These are phyloP conservation scores for Sebastes fasciatus DNA, from an alignment of 2,113 vertebrate species.

Conservation along the genomic window DNA sequence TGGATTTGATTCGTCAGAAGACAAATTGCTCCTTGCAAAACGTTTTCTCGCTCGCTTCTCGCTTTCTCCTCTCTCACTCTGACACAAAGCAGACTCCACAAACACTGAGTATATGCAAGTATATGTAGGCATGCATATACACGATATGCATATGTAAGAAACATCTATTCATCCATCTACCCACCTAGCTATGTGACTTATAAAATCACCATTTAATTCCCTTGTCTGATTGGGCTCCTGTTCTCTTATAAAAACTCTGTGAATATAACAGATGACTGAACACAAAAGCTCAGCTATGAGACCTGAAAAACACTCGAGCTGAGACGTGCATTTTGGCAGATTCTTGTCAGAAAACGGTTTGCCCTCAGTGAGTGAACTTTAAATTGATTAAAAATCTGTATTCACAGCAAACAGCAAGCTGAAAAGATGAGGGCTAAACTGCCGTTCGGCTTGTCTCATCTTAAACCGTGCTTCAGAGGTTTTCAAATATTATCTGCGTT, in stretches of 20 bases:
- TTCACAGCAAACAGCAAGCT: background rate
- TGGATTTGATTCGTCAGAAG: conserved; percentile 61
- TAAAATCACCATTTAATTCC: background rate
- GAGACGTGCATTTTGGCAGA: background rate
- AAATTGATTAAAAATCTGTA: background rate
- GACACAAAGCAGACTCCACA: conserved; percentile 24
- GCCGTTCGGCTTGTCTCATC: background rate
- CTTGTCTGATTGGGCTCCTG: background rate
- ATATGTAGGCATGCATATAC: background rate
- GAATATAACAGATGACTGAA: background rate
- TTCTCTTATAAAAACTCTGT: background rate
- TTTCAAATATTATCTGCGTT: background rate
- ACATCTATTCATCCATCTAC: background rate
- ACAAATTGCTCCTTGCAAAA: conserved; percentile 58
- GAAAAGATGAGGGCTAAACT: background rate
- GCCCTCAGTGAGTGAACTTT: background rate
- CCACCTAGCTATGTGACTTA: background rate
- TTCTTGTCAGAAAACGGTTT: background rate
- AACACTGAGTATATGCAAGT: background rate
- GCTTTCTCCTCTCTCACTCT: background rate
- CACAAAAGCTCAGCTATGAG: background rate
- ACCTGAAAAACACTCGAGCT: background rate
- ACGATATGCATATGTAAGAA: background rate
- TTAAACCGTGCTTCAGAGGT: background rate
- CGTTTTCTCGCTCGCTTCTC: conserved; percentile 22